A percentile compares a stretch with the other conserved stretches of the same genome.
These are phyloP conservation scores for Galaxea fascicularis DNA, from an alignment of 92 coral and sea anemone species.

Conservation along the genomic window DNA sequence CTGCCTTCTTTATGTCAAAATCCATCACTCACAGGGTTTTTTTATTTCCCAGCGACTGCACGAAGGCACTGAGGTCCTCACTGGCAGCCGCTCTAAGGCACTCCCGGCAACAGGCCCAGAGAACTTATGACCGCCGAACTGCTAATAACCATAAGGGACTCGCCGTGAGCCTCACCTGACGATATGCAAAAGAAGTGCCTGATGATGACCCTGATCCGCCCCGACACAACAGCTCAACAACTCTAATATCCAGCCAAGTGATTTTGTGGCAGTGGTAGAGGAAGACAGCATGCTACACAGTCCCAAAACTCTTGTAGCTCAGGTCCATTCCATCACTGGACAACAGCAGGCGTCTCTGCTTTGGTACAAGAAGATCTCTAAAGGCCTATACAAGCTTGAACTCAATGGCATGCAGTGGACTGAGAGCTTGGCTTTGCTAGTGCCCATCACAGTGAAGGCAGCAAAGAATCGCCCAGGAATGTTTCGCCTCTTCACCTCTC, in stretches of 20 bases:
- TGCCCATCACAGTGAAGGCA: not conserved
- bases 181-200: not conserved
- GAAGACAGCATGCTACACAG: not conserved
- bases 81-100: not conserved
- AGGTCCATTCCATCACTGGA: not conserved
- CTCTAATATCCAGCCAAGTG: not conserved
- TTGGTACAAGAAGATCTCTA: constrained; percentile 1
- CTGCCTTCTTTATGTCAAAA: too few species aligned
- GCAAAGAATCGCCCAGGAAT: not conserved
- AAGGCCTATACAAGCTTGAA: not conserved
- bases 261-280: not conserved
- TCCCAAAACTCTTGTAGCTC: not conserved
- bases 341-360: not conserved
- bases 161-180: not conserved
- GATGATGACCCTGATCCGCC: too few species aligned
- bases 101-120: not conserved
- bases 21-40: too few species aligned
- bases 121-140: not conserved
- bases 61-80: not conserved
- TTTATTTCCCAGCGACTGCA: not conserved
- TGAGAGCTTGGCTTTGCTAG: not conserved
- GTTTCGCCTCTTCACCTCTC: not conserved
- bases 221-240: not conserved
- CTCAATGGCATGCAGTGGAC: constrained; percentile 1
- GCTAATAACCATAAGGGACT: not conserved